Conservation (phyloP, 2,888 invertebrate genomes). For the Disparrhopalites patrizii region DNA sequence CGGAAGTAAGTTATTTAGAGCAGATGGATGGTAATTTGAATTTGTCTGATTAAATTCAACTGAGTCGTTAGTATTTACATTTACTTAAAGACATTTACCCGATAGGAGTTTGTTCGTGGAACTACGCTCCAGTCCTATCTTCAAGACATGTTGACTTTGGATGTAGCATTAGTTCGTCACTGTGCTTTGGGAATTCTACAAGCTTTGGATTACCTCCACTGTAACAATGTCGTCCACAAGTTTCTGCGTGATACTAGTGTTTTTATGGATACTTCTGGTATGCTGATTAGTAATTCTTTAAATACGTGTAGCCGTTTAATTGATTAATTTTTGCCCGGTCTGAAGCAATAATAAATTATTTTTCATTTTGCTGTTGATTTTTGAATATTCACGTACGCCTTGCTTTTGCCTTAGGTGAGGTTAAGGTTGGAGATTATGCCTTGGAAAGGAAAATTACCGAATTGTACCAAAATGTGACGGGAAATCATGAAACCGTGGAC, state of each 20-base stretch:
- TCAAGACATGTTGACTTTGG: slow-evolving; percentile 56
- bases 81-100: not conserved
- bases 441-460: slow-evolving; percentile 65
- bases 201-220: slow-evolving; percentile 73
- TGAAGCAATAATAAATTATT: not conserved
- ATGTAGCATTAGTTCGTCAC: slow-evolving; percentile 60
- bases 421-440: slow-evolving; percentile 66
- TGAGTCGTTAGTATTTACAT: not conserved
- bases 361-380: too few relatives aligned
- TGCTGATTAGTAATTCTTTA: not conserved
- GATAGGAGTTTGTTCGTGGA: slow-evolving; percentile 55
- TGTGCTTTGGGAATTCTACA: slow-evolving; percentile 69
- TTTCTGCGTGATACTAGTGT: slow-evolving; percentile 72
- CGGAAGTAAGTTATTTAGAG: slow-evolving; percentile 60
- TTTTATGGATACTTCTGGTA: slow-evolving; percentile 60
- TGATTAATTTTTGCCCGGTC: not conserved
- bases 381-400: slow-evolving; percentile 15
- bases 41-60: too few relatives aligned
- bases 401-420: slow-evolving; percentile 52
- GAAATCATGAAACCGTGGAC: slow-evolving; percentile 28
- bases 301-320: not conserved
- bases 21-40: not conserved
- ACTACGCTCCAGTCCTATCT: slow-evolving; percentile 56
- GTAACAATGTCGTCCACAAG: slow-evolving; percentile 75
- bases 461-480: slow-evolving; percentile 50